Evolutionary conservation across 64 coral and sea anemone species (phyloP).

Genomic region (Catalaphyllia jardinei): DNA sequence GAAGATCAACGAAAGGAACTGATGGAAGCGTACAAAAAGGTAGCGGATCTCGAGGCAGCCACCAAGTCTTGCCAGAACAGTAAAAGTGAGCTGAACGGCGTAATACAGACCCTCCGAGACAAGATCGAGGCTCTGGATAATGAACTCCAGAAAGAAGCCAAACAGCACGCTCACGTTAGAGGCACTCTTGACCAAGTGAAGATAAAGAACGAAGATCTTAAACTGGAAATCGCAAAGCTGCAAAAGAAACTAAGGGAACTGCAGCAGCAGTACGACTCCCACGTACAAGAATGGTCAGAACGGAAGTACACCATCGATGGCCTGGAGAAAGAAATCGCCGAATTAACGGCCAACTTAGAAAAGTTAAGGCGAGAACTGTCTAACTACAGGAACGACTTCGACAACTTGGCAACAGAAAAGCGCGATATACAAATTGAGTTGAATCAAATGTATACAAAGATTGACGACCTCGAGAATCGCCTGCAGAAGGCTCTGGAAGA

Average conservation of each 20-base stretch:
- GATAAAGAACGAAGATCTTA: constrained; percentile 78
- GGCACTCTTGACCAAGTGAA: constrained; percentile 86
- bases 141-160: constrained; percentile 92
- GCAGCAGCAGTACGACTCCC: constrained; percentile 80
- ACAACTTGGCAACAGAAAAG: constrained; percentile 76
- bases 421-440: constrained; percentile 60
- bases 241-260: constrained; percentile 86
- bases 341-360: constrained; percentile 47
- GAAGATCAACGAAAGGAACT: constrained; percentile 83
- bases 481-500: constrained; percentile 62
- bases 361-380: constrained; percentile 76
- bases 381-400: constrained; percentile 60
- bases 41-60: constrained; percentile 88
- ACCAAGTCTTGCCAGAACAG: constrained; percentile 64
- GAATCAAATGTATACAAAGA: constrained; percentile 31
- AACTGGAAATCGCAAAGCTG: constrained; percentile 77
- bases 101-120: constrained; percentile 74
- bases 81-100: constrained; percentile 76
- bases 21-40: constrained; percentile 82
- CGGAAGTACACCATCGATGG: constrained; percentile 86
- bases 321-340: constrained; percentile 69
- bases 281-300: constrained; percentile 69
- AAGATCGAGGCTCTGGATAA: constrained; percentile 79
- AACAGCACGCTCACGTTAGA: constrained; percentile 83
- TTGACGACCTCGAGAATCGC: constrained; percentile 55